Evolutionary conservation across 2,888 invertebrate genomes (phyloP).

Genomic region (Fissipunctia ypsillon): DNA sequence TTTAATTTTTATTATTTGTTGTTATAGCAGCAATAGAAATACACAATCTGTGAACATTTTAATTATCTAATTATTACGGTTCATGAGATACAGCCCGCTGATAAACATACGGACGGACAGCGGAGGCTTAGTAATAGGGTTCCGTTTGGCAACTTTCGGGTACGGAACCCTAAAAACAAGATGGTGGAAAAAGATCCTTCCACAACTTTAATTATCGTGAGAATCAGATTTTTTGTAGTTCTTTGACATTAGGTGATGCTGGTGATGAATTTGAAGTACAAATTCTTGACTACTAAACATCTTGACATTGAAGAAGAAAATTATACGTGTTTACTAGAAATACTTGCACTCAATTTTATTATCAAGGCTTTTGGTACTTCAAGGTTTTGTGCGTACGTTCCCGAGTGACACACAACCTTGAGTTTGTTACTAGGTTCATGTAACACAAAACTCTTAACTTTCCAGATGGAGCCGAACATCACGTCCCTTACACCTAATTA

Average conservation of each 20-base stretch:
- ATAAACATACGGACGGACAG: too few relatives aligned
- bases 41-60: too few relatives aligned
- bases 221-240: background rate
- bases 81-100: too few relatives aligned
- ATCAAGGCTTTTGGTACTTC: background rate
- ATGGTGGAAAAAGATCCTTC: background rate
- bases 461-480: constrained; percentile 13
- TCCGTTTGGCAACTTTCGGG: too few relatives aligned
- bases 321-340: background rate
- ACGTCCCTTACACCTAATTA: constrained; percentile 45
- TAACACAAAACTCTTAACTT: constrained; percentile 5
- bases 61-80: too few relatives aligned
- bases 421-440: background rate
- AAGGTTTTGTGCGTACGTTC: background rate
- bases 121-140: too few relatives aligned
- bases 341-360: background rate
- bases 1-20: too few relatives aligned
- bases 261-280: background rate
- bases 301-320: background rate
- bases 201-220: background rate
- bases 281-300: background rate
- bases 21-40: too few relatives aligned
- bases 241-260: background rate
- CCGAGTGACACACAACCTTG: background rate
- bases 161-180: too few relatives aligned